These are phyloP conservation scores for Orientallactaga sibirica DNA, from an alignment of 2,797 vertebrate genomes.

Conservation along the genomic window DNA sequence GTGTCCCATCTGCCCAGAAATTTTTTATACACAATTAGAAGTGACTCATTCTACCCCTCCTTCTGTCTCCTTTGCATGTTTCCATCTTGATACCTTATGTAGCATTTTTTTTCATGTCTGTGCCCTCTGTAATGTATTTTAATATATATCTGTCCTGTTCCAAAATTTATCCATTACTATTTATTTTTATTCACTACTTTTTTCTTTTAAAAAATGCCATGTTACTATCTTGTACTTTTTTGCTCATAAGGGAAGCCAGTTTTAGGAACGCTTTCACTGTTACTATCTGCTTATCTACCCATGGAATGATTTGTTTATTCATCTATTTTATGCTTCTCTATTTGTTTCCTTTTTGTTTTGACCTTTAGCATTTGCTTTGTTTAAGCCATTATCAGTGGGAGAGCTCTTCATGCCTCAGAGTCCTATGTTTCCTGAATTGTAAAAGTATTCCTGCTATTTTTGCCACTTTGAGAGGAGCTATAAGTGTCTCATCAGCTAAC, in stretches of 20 bases:
- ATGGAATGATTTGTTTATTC: background rate
- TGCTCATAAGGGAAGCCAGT: background rate
- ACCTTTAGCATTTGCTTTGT: background rate
- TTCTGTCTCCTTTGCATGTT: background rate
- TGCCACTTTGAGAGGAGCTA: background rate
- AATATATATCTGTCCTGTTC: background rate
- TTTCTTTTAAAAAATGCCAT: background rate
- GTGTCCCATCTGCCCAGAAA: background rate
- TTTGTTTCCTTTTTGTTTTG: background rate
- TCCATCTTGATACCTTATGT: background rate
- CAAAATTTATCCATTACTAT: background rate
- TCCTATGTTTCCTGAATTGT: background rate
- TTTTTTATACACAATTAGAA: background rate
- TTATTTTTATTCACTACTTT: background rate
- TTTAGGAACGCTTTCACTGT: background rate
- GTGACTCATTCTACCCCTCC: background rate
- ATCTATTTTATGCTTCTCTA: background rate
- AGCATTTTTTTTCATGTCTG: background rate
- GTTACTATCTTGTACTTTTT: background rate
- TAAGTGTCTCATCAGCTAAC: background rate
- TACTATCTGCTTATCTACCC: background rate
- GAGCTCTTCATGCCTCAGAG: background rate
- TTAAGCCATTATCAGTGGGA: background rate
- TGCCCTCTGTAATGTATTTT: background rate
- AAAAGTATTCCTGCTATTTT: background rate